Conservation (phyloP, 2,113 vertebrate genomes). For the Haplochromis vanheusdeni region DNA sequence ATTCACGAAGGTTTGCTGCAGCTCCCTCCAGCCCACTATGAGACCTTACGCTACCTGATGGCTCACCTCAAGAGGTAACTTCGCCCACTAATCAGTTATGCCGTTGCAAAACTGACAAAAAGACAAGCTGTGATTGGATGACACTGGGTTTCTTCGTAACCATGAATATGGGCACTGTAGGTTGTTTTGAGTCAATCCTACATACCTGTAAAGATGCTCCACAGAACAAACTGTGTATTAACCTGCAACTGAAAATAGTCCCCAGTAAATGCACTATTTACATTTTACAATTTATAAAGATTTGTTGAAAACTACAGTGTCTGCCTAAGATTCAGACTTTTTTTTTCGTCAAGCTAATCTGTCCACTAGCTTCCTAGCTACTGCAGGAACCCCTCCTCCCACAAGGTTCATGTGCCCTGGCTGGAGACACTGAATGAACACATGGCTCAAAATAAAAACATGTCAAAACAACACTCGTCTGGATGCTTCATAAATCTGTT, state of each 20-base stretch:
- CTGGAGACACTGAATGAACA: not conserved
- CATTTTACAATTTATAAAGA: not conserved
- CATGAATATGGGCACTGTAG: not conserved
- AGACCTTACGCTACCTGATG: conserved; percentile 94
- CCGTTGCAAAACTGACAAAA: not conserved
- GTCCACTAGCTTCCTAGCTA: not conserved
- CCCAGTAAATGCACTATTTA: not conserved
- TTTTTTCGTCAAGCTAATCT: not conserved
- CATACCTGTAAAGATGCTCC: not conserved
- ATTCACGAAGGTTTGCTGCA: conserved; percentile 86
- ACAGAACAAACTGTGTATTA: not conserved
- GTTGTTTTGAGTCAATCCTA: not conserved
- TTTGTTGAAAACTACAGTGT: not conserved
- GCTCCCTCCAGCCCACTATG: conserved; percentile 92
- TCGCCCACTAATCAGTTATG: not conserved
- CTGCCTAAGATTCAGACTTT: not conserved
- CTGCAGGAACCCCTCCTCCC: not conserved
- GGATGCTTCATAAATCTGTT: not conserved
- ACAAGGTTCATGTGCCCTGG: not conserved
- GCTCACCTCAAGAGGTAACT: conserved; percentile 94
- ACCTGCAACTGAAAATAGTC: not conserved
- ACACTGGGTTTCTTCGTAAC: not conserved
- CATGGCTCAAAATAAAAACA: not conserved
- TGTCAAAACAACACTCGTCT: not conserved
- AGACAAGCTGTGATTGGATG: not conserved